Conservation (phyloP, 2,113 vertebrate genomes). For the Nothocercus julius region DNA sequence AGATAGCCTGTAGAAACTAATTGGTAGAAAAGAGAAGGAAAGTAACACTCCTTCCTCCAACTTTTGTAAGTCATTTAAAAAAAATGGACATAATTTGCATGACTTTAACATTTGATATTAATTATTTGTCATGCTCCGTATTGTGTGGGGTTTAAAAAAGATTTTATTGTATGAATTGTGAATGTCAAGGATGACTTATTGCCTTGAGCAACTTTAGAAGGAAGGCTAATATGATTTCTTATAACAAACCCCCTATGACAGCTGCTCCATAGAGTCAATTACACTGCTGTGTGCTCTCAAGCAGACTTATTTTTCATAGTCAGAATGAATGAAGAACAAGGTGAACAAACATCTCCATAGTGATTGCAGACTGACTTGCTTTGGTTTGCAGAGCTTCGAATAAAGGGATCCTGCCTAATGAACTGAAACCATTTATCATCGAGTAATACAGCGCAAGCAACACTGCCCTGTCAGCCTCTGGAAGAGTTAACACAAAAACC, state of each 20-base stretch:
- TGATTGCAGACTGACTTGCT: slow-evolving; percentile 32
- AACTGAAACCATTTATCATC: slow-evolving; percentile 33
- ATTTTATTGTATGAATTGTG: slow-evolving; percentile 67
- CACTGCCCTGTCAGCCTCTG: neutral
- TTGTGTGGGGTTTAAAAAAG: neutral
- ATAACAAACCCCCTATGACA: slow-evolving; percentile 52
- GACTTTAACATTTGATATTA: slow-evolving; percentile 63
- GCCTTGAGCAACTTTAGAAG: slow-evolving; percentile 66
- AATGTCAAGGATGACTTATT: slow-evolving; percentile 74
- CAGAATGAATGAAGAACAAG: slow-evolving; percentile 53
- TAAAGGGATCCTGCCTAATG: slow-evolving; percentile 44
- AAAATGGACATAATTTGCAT: slow-evolving; percentile 26
- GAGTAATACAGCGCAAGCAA: neutral
- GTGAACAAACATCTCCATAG: slow-evolving; percentile 43
- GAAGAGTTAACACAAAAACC: slow-evolving; percentile 4
- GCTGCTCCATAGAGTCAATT: slow-evolving; percentile 65
- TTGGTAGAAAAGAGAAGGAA: neutral
- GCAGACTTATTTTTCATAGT: slow-evolving; percentile 57
- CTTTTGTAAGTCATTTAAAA: neutral
- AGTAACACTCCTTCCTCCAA: neutral
- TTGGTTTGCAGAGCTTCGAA: slow-evolving; percentile 26
- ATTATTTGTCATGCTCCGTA: slow-evolving; percentile 62
- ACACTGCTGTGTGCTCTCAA: slow-evolving; percentile 31
- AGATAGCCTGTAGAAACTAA: neutral
- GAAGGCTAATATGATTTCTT: slow-evolving; percentile 72